phyloP scores from a whole-genome alignment of 2,797 vertebrate species.

The Myiotriccus ornatus region DNA sequence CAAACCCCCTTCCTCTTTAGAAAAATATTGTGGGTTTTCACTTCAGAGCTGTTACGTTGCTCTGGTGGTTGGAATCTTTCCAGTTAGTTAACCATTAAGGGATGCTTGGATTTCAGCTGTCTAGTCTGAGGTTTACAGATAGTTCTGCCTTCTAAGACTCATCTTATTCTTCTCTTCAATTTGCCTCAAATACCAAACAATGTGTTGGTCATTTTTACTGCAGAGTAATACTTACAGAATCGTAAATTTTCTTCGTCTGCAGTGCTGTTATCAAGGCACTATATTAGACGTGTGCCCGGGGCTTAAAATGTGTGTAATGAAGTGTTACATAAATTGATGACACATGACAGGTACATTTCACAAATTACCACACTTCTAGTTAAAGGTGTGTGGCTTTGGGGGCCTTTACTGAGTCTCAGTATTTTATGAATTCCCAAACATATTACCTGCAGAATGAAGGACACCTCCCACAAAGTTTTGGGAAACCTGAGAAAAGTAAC shows the following conservation, averaged over 20 bases:
- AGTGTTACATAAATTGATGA: neutral
- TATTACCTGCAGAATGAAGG: neutral
- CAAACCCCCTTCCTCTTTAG: neutral
- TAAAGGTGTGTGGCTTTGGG: neutral
- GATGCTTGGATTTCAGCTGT: neutral
- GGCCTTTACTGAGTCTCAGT: neutral
- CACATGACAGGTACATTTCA: neutral
- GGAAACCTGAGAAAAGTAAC: neutral
- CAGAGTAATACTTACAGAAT: neutral
- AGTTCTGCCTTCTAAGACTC: neutral
- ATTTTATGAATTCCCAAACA: neutral
- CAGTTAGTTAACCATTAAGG: neutral
- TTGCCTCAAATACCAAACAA: neutral
- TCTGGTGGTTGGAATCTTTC: neutral
- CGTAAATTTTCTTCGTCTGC: neutral
- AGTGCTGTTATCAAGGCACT: neutral
- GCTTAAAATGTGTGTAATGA: neutral
- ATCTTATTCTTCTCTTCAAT: neutral
- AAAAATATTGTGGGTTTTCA: neutral
- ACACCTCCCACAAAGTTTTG: neutral
- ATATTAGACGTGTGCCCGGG: neutral
- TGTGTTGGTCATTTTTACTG: neutral
- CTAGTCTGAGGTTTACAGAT: neutral
- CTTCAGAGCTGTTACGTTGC: neutral
- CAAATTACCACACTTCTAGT: neutral